Conservation (phyloP, 30 jellyfish, hydroid and myxozoan species). For the Rhopilema esculentum region DNA sequence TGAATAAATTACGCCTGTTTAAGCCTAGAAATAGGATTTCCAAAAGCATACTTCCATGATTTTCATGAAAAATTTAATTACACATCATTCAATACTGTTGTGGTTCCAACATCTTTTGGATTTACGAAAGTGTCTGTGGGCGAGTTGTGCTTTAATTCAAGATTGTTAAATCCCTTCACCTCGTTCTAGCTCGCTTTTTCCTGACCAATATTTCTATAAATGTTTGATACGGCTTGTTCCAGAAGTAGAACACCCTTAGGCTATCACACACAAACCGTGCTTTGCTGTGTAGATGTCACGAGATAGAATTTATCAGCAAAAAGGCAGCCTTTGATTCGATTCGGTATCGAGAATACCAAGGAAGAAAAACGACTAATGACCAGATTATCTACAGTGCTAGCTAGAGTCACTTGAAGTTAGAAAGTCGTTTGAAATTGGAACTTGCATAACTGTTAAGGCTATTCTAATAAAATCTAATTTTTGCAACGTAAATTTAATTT, state of each 20-base stretch:
- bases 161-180: not conserved
- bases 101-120: not conserved
- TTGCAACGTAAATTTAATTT: too few relatives aligned
- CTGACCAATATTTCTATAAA: not conserved
- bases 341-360: not conserved
- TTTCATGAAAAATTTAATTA: not conserved
- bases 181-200: not conserved
- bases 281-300: not conserved
- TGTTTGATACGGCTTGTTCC: not conserved
- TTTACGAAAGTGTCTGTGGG: not conserved
- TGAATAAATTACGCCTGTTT: not conserved
- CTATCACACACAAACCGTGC: not conserved
- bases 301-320: not conserved
- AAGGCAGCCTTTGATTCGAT: not conserved
- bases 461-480: too few relatives aligned
- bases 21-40: not conserved
- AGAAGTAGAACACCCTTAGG: not conserved
- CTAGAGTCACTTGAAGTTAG: too few relatives aligned
- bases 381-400: too few relatives aligned
- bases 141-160: not conserved
- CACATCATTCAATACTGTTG: not conserved
- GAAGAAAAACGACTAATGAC: too few relatives aligned
- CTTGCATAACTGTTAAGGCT: too few relatives aligned
- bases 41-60: not conserved
- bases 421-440: too few relatives aligned